Base-by-base conservation (phyloP, 2,888 invertebrate species). In the Ephialtes manifestator region DNA sequence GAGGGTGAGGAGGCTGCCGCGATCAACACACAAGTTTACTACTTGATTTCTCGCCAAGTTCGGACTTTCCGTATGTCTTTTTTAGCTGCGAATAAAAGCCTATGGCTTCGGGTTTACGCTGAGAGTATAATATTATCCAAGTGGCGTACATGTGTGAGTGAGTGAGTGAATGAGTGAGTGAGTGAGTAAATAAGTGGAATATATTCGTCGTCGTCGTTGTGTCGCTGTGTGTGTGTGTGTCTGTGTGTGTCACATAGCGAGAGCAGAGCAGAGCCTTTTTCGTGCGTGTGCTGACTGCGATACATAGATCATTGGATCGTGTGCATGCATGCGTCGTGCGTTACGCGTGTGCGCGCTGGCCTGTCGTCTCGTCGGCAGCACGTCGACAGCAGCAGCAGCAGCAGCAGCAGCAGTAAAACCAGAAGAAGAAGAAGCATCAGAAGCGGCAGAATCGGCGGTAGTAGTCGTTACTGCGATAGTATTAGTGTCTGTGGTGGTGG, bases 301-400 rank as follows among this genome's bases (percentile, higher is more conserved):
- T 65, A 68, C 76, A 77, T 72, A 83, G 81, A 81, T 80, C 76
- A 82, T 68, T 77, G 84, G 79, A 48, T 77, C 81, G 84, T 80
- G 86, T 84, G 86, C 83, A 87, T 87, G 87, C 86, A 86, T 85
- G 85, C 82, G 83, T 83, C 74, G 84, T 83, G 83, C 81, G 76
- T 87, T 86, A 72, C 83, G 87, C 83, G 78, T 86, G 88, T 87
- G 87, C 86, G 87, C 81, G 81, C 81, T 85, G 84, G 87, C 65
- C 48, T 55, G 72, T 80, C 82, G 85, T 84, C 53, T 80, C 72
- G 74, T 65, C 81, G 81, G 63, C 74, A 53, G 46, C 78, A 81
- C 70, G 68, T 81, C 72, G 67, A n/a, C 67, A 71, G 10, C 58
- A n/a, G 39, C 55, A 51, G 24, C 24, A 24, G 24, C 67, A 71